These are phyloP conservation scores for Choreutis nemorana DNA, from an alignment of 2,888 invertebrate species.

Conservation along the genomic window DNA sequence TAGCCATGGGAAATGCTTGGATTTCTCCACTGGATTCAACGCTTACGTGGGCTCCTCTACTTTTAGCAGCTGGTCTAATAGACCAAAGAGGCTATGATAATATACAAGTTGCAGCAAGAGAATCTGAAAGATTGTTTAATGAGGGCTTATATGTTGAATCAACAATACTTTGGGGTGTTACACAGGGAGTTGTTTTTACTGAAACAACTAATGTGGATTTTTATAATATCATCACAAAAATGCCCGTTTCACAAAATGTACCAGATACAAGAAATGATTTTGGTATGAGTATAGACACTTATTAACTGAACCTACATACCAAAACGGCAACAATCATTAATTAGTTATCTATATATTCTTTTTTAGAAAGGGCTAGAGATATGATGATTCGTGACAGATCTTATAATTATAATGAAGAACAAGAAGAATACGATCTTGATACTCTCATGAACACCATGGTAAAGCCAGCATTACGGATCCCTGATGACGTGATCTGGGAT, in stretches of 20 bases:
- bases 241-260: constrained; percentile 14
- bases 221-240: constrained; percentile 78
- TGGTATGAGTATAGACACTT: constrained; percentile 17
- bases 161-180: constrained; percentile 69
- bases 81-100: constrained; percentile 70
- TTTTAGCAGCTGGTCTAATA: constrained; percentile 76
- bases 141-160: constrained; percentile 66
- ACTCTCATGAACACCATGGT: constrained; percentile 78
- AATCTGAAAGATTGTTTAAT: constrained; percentile 65
- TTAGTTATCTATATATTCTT: constrained; percentile 4
- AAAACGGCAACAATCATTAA: background rate
- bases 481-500: constrained; percentile 72
- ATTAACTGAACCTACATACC: background rate
- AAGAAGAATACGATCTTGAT: constrained; percentile 30
- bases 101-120: constrained; percentile 66
- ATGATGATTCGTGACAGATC: constrained; percentile 34
- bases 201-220: constrained; percentile 77
- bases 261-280: constrained; percentile 23
- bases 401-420: constrained; percentile 18
- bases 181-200: constrained; percentile 69
- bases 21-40: constrained; percentile 88
- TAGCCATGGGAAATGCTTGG: constrained; percentile 90
- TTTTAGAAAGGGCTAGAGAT: constrained; percentile 35
- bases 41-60: constrained; percentile 81
- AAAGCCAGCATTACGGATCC: constrained; percentile 70